These are phyloP conservation scores for Sussaba pulchella DNA, from an alignment of 2,888 invertebrate species.

Conservation along the genomic window DNA sequence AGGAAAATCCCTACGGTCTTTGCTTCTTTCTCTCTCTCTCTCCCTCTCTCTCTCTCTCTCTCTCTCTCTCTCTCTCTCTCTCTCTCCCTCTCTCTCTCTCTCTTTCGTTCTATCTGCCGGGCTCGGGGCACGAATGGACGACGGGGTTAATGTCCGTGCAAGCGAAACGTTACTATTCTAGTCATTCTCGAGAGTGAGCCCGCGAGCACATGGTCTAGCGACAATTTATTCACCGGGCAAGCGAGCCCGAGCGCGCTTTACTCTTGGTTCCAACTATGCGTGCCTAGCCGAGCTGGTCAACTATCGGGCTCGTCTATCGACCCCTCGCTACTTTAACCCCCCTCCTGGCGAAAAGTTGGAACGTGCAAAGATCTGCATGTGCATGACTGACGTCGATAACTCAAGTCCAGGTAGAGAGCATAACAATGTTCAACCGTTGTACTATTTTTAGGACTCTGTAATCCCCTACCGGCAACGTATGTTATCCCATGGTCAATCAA, in stretches of 20 bases:
- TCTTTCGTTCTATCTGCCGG: constrained; percentile 17
- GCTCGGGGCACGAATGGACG: constrained; percentile 62
- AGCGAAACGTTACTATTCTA: constrained; percentile 67
- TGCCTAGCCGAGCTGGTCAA: constrained; percentile 19
- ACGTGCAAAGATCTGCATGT: constrained; percentile 15
- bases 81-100: too few relatives aligned
- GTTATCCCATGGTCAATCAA: not conserved
- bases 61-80: constrained; percentile 34
- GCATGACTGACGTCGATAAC: constrained; percentile 27
- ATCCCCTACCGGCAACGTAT: not conserved
- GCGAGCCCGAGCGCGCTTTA: constrained; percentile 47
- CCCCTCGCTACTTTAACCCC: constrained; percentile 39
- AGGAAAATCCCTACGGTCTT: constrained; percentile 32
- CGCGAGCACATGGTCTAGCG: constrained; percentile 50
- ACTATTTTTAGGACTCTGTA: constrained; percentile 2
- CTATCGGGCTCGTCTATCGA: constrained; percentile 51
- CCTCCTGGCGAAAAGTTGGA: not conserved
- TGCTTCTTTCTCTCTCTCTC: too few relatives aligned
- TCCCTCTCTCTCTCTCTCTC: too few relatives aligned
- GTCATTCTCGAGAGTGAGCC: constrained; percentile 61
- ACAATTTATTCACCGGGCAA: constrained; percentile 69
- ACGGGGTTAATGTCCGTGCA: constrained; percentile 69
- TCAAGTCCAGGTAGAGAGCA: constrained; percentile 7
- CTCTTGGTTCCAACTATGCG: constrained; percentile 43
- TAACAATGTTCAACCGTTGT: constrained; percentile 12